Base-by-base conservation (phyloP, 2,113 vertebrate genomes). In the Bos taurus region DNA sequence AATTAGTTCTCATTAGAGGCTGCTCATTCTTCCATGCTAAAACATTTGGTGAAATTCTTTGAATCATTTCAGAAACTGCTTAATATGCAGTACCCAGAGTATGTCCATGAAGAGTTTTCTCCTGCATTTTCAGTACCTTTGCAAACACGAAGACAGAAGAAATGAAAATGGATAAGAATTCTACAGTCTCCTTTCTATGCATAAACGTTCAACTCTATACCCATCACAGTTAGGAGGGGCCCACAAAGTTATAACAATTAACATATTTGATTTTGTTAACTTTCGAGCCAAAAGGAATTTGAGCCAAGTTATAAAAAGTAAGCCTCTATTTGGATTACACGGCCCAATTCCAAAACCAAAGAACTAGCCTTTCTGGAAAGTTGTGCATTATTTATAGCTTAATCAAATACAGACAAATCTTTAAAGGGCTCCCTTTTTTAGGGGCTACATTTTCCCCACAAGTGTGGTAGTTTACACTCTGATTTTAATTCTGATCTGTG, bases 321-420 rank as follows among this genome's bases (percentile, higher is more conserved):
- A 93, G 52, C 82, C 6, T 90, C 19, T 57, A 54, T 88, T 81
- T 56, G 48, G 88, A 93, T 82, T 62, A 88, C 26, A 48, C 9
- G 59, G 86, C 67, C 64, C 64, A 50, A 74, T 30, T 97, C 94
- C 91, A 95, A 64, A 40, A 86, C 57, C 59, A 92, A 95, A 94
- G 59, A 88, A 77, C 40, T 33, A 91, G 57, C 52, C 54, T 88
- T 92, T 97, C 62, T 77, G 48, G 52, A 90, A 59, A 92, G 56
- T 17, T 77, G 52, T 16, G 1, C 7, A 3, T 56, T 89, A 36
- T 94, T 90, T 48, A 74, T 90, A 78, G 78, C 26, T 91, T 91
- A 89, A 56, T 83, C 67, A 86, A 93, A 90, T 23, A 87, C 71
- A 97, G 30, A 87, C 46, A 97, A 96, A 80, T 57, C 46, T 85